These are phyloP conservation scores for Plutella xylostella DNA, from an alignment of 2,888 invertebrate species.

Conservation along the genomic window DNA sequence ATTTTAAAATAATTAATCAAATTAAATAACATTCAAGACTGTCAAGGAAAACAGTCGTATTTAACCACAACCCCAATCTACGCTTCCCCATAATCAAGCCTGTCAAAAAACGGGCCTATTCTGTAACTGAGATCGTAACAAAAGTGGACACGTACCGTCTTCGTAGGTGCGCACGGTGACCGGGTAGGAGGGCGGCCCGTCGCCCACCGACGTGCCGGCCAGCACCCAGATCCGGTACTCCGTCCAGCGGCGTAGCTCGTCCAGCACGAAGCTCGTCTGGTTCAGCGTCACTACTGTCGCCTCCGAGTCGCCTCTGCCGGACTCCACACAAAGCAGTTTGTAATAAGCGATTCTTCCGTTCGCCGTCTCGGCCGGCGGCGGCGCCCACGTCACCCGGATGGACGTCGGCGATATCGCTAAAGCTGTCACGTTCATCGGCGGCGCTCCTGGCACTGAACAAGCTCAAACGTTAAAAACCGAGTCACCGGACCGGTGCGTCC, in stretches of 20 bases:
- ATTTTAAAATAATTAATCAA: no score
- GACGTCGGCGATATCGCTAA: slow-evolving; percentile 89
- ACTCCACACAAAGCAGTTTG: slow-evolving; percentile 91
- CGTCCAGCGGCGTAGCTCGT: slow-evolving; percentile 94
- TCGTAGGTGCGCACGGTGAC: slow-evolving; percentile 95
- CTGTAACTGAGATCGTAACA: neutral
- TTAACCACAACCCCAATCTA: no score
- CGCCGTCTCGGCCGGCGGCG: slow-evolving; percentile 90
- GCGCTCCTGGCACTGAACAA: slow-evolving; percentile 92
- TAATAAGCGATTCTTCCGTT: slow-evolving; percentile 96
- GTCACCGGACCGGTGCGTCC: slow-evolving; percentile 17
- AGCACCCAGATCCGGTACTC: slow-evolving; percentile 97
- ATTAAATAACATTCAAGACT: no score
- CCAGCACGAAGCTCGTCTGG: slow-evolving; percentile 83
- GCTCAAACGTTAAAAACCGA: slow-evolving; percentile 34
- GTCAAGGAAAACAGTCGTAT: no score
- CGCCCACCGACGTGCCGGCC: slow-evolving; percentile 96
- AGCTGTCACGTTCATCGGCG: slow-evolving; percentile 94
- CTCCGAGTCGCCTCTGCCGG: slow-evolving; percentile 86
- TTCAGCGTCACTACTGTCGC: slow-evolving; percentile 84
- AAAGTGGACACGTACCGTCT: slow-evolving; percentile 90
- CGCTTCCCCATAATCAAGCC: neutral
- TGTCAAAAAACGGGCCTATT: neutral
- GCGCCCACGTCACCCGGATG: slow-evolving; percentile 91
- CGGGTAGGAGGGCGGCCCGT: slow-evolving; percentile 93